Base-by-base conservation (phyloP, 1,140 invertebrate genomes). In the Acromyrmex echinatior region DNA sequence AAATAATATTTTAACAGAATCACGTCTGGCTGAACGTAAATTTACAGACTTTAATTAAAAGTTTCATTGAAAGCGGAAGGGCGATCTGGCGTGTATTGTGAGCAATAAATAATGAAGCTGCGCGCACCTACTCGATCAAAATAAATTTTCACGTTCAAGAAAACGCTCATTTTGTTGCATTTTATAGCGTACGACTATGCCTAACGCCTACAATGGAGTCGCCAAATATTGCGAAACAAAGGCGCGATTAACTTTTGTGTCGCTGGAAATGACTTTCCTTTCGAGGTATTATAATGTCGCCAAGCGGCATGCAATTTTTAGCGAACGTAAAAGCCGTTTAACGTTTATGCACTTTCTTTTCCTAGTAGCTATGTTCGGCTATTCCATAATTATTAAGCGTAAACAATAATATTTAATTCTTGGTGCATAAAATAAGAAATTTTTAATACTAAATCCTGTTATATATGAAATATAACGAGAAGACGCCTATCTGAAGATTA, bases 11-110 rank as follows among this genome's bases (percentile, higher is more conserved):
- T 92, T 87, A 92, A 89, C 87, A 81, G 79, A 88, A 88, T 90
- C 86, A 82, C 86, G 90, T 89, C 88, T 86, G 87, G 88, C 73
- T 79, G 85, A 80, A 87, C 81, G 91, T 92, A 92, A 92, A 92
- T 92, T 92, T 92, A 45, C 91, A 78, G 80, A 79, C 86, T 92
- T 92, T 92, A 92, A 92, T 92, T 92, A 92, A 92, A 92, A 92
- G 91, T 92, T 92, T 90, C 88, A 87, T 79, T 88, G 85, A 86
- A 85, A 77, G 77, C 62, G 79, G 65, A 28, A 53, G 28, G 66
- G 62, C 60, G 71, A 76, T 73, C 81, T 65, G 45, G 60, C 66
- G 71, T 80, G 70, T 70, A 90, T 90, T 92, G 87, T 88, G 63
- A 86, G 49, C 70, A 87, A 70, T 87, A 90, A 90, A 92, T 92